These are phyloP conservation scores for Aix galericulata DNA, from an alignment of 2,113 vertebrate genomes.

Conservation along the genomic window DNA sequence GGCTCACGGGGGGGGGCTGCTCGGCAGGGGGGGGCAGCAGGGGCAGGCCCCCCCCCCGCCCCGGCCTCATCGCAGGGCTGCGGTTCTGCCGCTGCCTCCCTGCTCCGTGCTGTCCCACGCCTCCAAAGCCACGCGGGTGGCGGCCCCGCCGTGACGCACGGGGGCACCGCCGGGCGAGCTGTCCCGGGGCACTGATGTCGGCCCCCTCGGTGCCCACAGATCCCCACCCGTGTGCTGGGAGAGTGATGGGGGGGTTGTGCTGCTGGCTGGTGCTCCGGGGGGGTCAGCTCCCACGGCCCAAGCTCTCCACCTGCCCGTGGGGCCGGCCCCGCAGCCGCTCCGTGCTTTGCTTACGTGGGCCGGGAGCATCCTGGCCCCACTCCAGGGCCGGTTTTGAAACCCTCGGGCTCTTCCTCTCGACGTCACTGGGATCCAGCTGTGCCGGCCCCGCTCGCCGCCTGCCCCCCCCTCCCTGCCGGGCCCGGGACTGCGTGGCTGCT, in stretches of 20 bases:
- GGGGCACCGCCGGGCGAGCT: background rate
- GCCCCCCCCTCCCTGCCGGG: background rate
- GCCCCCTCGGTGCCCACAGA: background rate
- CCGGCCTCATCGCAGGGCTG: too few relatives aligned
- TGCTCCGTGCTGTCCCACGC: background rate
- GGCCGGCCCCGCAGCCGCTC: background rate
- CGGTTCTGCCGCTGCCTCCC: too few relatives aligned
- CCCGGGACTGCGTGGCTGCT: background rate
- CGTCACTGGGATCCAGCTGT: slow-evolving; percentile 40
- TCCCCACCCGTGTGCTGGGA: background rate
- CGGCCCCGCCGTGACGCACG: background rate
- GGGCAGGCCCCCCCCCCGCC: too few relatives aligned
- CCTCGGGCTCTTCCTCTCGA: slow-evolving; percentile 52
- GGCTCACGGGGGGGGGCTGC: background rate
- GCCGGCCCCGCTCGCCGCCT: background rate
- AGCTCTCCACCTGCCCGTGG: background rate
- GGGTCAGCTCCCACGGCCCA: background rate
- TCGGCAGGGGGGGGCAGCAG: background rate
- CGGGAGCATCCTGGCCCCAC: background rate
- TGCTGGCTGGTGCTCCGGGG: too few relatives aligned
- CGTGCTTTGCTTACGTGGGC: slow-evolving; percentile 47
- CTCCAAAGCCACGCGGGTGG: background rate
- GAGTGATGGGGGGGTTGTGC: background rate
- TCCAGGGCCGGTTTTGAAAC: slow-evolving; percentile 52
- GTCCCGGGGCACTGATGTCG: background rate